These are phyloP conservation scores for Emydocephalus ijimae DNA, from an alignment of 2,113 vertebrate genomes.

Conservation along the genomic window DNA sequence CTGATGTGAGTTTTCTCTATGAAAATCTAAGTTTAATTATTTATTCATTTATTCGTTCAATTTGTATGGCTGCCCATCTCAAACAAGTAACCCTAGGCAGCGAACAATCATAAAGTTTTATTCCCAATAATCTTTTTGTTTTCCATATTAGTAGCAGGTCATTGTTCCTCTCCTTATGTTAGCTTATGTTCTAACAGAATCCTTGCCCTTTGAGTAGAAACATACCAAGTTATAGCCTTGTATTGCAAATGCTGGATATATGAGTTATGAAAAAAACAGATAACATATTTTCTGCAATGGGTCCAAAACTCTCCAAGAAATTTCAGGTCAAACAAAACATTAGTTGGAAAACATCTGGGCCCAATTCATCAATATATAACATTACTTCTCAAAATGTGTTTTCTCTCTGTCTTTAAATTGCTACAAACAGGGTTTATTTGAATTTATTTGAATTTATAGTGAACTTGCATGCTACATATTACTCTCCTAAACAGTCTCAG, in stretches of 20 bases:
- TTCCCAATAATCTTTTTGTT: not conserved
- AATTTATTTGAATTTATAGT: conserved; percentile 51
- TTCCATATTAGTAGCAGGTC: not conserved
- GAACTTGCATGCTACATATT: conserved; percentile 47
- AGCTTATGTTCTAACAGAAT: not conserved
- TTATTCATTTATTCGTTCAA: not conserved
- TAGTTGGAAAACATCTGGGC: conserved; percentile 46
- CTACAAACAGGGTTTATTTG: conserved; percentile 54
- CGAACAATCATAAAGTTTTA: not conserved
- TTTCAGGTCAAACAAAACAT: conserved; percentile 44
- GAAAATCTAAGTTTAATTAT: not conserved
- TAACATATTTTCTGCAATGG: accelerated
- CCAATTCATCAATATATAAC: conserved; percentile 50
- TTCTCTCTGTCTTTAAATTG: conserved; percentile 50
- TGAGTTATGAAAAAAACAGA: not conserved
- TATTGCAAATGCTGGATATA: not conserved
- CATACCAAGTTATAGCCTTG: not conserved
- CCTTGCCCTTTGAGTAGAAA: not conserved
- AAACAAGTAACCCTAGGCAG: not conserved
- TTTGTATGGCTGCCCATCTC: not conserved
- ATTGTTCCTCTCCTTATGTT: not conserved
- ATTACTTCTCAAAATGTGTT: conserved; percentile 37
- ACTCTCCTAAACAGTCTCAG: conserved; percentile 53
- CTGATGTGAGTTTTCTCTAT: not conserved
- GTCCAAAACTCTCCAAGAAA: not conserved